These are phyloP conservation scores for Synergus gifuensis DNA, from an alignment of 2,888 invertebrate species.

Conservation along the genomic window DNA sequence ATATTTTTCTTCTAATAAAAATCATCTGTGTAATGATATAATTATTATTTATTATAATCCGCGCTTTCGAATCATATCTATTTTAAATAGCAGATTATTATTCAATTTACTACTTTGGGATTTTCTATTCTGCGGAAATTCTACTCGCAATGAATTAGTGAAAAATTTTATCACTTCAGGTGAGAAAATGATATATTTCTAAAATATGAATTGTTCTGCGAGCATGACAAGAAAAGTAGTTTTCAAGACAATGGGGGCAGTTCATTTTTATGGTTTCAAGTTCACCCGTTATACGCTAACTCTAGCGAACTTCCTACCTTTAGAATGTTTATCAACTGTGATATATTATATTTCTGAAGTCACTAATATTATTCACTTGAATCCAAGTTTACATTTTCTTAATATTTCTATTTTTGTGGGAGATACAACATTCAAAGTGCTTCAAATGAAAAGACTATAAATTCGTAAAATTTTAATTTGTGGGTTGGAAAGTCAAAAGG, in stretches of 20 bases:
- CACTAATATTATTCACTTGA: conserved; percentile 6
- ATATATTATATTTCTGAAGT: conserved; percentile 23
- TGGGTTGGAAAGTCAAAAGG: too few relatives aligned
- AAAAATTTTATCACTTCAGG: background rate
- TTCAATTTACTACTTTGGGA: too few relatives aligned
- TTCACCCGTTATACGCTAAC: conserved; percentile 36
- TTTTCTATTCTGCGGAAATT: background rate
- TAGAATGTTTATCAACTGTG: conserved; percentile 39
- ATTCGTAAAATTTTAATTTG: too few relatives aligned
- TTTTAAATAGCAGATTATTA: background rate
- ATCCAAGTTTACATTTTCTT: background rate
- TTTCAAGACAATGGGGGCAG: conserved; percentile 29
- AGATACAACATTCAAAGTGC: too few relatives aligned
- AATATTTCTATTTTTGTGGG: background rate
- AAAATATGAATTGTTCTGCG: background rate
- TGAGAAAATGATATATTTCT: background rate
- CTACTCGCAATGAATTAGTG: background rate
- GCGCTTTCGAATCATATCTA: background rate
- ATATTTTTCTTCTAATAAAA: background rate
- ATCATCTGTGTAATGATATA: background rate
- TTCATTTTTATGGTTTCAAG: conserved; percentile 42
- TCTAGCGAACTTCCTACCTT: conserved; percentile 38
- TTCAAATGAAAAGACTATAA: too few relatives aligned
- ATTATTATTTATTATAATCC: background rate
- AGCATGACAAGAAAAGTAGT: conserved; percentile 1